Percentiles rank a stretch among this genome's conserved stretches.
These are phyloP conservation scores for Delichon dasypus DNA, from an alignment of 2,797 vertebrate species.

Conservation along the genomic window DNA sequence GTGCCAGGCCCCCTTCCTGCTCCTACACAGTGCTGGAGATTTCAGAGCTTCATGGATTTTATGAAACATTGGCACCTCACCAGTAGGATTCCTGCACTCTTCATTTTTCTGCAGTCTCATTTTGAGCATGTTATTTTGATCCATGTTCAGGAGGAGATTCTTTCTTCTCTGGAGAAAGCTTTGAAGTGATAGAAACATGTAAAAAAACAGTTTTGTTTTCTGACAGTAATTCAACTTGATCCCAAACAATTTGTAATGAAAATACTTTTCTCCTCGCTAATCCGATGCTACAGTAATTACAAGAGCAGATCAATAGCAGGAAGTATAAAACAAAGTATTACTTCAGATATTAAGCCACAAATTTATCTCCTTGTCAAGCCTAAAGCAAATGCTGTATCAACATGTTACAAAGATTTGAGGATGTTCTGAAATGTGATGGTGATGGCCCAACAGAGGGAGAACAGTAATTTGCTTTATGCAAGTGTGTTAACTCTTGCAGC, in stretches of 20 bases:
- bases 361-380: constrained; percentile 49
- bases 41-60: not conserved
- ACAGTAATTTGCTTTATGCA: not conserved
- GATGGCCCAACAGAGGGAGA: not conserved
- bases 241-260: not conserved
- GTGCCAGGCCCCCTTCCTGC: not conserved
- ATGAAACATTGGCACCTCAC: not conserved
- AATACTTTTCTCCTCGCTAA: constrained; percentile 13
- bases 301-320: constrained; percentile 20
- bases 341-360: constrained; percentile 41
- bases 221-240: not conserved
- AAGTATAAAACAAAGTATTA: constrained; percentile 9
- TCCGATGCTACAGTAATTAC: not conserved
- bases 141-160: not conserved
- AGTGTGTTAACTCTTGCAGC: not conserved
- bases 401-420: not conserved
- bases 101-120: not conserved
- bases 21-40: not conserved
- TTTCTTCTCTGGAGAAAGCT: not conserved
- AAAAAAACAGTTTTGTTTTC: not conserved
- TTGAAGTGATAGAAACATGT: not conserved
- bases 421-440: not conserved
- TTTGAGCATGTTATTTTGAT: not conserved
- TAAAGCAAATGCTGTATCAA: constrained; percentile 27
- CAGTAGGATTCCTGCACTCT: not conserved